phyloP scores from a whole-genome alignment of 2,113 vertebrate species.

The Leucopsar rothschildi region DNA sequence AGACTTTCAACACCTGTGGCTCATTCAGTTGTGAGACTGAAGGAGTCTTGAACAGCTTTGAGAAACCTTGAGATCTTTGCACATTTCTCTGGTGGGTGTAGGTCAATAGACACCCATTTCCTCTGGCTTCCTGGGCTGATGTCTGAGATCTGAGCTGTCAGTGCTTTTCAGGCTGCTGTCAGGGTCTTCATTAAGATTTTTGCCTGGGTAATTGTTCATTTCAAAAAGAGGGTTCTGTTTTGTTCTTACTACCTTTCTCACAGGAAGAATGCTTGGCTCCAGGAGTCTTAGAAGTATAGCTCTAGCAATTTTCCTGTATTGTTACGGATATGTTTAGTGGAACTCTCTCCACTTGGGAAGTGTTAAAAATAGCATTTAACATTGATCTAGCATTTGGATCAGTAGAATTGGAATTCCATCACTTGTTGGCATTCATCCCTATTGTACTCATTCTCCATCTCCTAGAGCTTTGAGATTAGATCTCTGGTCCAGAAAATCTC shows the following conservation, averaged over 20 bases:
- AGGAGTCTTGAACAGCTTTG: neutral
- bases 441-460: neutral
- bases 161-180: fast-evolving
- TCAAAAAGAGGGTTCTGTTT: neutral
- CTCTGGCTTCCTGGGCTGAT: neutral
- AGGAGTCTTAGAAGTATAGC: neutral
- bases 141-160: neutral
- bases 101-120: neutral
- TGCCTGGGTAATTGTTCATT: neutral
- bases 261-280: neutral
- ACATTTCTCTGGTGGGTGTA: neutral
- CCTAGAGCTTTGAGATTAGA: neutral
- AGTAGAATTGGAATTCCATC: neutral
- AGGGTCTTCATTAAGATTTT: neutral
- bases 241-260: neutral
- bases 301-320: neutral
- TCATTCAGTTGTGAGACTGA: neutral
- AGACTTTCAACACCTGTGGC: neutral
- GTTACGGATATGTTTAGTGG: neutral
- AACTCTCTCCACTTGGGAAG: fast-evolving
- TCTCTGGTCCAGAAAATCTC: neutral
- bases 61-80: neutral
- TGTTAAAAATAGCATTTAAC: neutral
- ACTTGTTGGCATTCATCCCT: neutral
- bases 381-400: neutral